A percentile compares a stretch with the other conserved stretches of the same genome.
phyloP scores from a whole-genome alignment of 2,888 invertebrate species.

The Parascotia fuliginaria region DNA sequence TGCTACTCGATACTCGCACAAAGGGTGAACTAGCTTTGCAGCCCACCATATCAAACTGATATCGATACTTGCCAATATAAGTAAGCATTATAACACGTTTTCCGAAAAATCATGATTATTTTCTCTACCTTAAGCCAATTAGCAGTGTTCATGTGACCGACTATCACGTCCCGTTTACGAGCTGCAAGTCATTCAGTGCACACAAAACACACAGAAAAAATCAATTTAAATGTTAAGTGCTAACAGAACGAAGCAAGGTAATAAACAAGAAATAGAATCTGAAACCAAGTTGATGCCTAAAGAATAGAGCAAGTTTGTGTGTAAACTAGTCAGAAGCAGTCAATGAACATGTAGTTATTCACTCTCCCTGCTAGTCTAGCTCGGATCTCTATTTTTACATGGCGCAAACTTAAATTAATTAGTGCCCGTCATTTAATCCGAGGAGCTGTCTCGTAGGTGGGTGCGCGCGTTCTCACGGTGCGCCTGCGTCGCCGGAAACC shows the following conservation, averaged over 20 bases:
- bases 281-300: constrained; percentile 34
- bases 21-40: constrained; percentile 58
- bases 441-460: constrained; percentile 74
- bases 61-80: constrained; percentile 39
- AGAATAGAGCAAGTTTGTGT: constrained; percentile 29
- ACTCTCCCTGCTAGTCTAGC: constrained; percentile 47
- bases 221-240: constrained; percentile 24
- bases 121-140: neutral
- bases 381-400: constrained; percentile 68
- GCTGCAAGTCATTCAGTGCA: neutral
- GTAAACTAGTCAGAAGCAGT: constrained; percentile 28
- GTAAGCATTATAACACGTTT: neutral
- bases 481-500: constrained; percentile 79
- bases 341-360: constrained; percentile 31
- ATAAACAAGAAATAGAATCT: constrained; percentile 32
- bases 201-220: constrained; percentile 3
- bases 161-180: neutral
- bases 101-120: too few relatives aligned
- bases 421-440: constrained; percentile 79
- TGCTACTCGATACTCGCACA: constrained; percentile 54
- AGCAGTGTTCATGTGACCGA: neutral
- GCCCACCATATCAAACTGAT: constrained; percentile 29
- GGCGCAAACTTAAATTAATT: constrained; percentile 79
- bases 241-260: constrained; percentile 17
- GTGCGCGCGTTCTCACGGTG: constrained; percentile 82